Percentiles rank a stretch among this genome's conserved stretches.
Conservation (phyloP, 2,113 vertebrate species). For the Erythrolamprus reginae region DNA sequence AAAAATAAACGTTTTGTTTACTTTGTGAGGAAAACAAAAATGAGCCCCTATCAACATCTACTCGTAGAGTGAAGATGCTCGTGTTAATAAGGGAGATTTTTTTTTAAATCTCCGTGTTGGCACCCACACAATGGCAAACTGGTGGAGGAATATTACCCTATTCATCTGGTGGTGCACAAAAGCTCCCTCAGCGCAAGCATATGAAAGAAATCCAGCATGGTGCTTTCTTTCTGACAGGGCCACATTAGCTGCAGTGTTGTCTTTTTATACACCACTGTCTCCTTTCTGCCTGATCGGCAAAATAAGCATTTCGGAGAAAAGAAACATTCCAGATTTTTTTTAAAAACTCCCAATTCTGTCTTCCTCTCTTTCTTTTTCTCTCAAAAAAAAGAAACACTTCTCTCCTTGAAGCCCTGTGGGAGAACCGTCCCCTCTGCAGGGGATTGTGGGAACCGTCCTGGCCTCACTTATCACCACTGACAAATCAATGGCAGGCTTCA, state of each 20-base stretch:
- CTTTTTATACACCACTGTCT: not conserved
- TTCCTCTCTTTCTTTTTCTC: conserved; percentile 32
- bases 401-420: conserved; percentile 72
- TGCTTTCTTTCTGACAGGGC: not conserved
- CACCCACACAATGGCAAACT: conserved; percentile 38
- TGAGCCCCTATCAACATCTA: conserved; percentile 33
- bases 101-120: conserved; percentile 43
- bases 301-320: conserved; percentile 35
- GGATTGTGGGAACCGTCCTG: conserved; percentile 74
- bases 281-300: not conserved
- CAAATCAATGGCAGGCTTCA: conserved; percentile 74
- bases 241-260: not conserved
- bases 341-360: conserved; percentile 48
- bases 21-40: conserved; percentile 61
- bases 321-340: conserved; percentile 36
- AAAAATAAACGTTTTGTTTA: conserved; percentile 39
- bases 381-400: conserved; percentile 27
- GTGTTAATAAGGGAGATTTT: conserved; percentile 47
- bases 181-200: conserved; percentile 4
- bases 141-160: conserved; percentile 46
- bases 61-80: conserved; percentile 37
- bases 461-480: conserved; percentile 73
- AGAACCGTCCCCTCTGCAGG: conserved; percentile 69
- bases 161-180: conserved; percentile 8
- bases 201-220: conserved; percentile 17